Conservation (phyloP, 2,113 vertebrate genomes). For the Acinonyx jubatus region DNA sequence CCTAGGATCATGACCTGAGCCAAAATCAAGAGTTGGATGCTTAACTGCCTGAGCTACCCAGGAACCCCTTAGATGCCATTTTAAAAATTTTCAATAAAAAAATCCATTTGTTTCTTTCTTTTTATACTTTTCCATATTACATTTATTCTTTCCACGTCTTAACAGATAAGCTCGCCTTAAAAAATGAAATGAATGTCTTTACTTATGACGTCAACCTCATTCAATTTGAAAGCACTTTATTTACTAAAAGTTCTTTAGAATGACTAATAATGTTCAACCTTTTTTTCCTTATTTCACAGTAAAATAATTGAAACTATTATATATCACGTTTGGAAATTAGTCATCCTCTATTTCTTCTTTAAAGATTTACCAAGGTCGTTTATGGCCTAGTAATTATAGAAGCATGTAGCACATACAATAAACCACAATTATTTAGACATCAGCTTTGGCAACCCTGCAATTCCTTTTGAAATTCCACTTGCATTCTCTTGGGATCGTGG, state of each 20-base stretch:
- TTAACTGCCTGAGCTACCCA: too few species aligned
- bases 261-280: not conserved
- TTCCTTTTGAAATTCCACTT: not conserved
- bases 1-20: too few species aligned
- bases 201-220: not conserved
- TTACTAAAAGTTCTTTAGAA: not conserved
- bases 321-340: not conserved
- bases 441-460: not conserved
- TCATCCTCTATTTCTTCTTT: not conserved
- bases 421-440: not conserved
- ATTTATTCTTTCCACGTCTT: not conserved
- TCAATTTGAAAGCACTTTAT: not conserved
- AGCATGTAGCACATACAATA: not conserved
- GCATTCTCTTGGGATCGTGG: not conserved
- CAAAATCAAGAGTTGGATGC: too few species aligned
- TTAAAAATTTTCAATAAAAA: not conserved
- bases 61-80: too few species aligned
- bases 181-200: not conserved
- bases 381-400: conserved; percentile 19
- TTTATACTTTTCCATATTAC: not conserved
- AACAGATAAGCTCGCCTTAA: not conserved
- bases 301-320: conserved; percentile 1
- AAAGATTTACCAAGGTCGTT: not conserved
- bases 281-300: not conserved
- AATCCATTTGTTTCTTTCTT: not conserved